These are phyloP conservation scores for Malachius bipustulatus DNA, from an alignment of 2,888 invertebrate species.

Conservation along the genomic window DNA sequence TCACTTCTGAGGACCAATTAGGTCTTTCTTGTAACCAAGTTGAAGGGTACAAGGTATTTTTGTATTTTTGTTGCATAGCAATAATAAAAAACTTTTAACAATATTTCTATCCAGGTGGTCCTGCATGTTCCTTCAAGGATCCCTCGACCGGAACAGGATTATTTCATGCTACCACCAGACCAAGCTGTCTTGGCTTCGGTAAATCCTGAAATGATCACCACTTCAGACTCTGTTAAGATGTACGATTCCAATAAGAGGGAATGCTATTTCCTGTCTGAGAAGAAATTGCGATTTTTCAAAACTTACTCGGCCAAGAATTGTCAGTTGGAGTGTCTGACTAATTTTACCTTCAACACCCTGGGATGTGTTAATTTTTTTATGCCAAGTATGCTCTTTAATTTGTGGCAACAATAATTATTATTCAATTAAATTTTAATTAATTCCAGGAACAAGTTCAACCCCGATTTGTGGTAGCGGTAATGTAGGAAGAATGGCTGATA, in stretches of 20 bases:
- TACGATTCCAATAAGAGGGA: constrained; percentile 43
- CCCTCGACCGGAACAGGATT: constrained; percentile 50
- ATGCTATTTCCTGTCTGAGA: constrained; percentile 20
- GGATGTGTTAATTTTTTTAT: constrained; percentile 20
- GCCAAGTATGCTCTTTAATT: no score
- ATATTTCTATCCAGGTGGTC: constrained; percentile 38
- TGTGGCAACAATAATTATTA: no score
- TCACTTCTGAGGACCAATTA: no score
- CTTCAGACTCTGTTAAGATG: constrained; percentile 47
- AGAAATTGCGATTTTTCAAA: constrained; percentile 30
- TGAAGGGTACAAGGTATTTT: no score
- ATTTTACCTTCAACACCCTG: constrained; percentile 19
- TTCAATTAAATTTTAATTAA: no score
- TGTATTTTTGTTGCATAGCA: no score
- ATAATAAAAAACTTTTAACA: no score
- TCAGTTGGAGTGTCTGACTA: constrained; percentile 21
- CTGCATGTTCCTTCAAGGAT: constrained; percentile 53
- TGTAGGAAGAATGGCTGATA: no score
- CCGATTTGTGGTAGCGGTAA: no score
- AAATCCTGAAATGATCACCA: constrained; percentile 58
- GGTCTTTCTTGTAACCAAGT: no score
- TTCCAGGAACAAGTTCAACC: no score
- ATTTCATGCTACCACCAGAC: constrained; percentile 51
- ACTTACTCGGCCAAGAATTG: constrained; percentile 23
- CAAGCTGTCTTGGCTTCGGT: constrained; percentile 55